Conservation (phyloP, 2,113 vertebrate genomes). For the Peromyscus polionotus region DNA sequence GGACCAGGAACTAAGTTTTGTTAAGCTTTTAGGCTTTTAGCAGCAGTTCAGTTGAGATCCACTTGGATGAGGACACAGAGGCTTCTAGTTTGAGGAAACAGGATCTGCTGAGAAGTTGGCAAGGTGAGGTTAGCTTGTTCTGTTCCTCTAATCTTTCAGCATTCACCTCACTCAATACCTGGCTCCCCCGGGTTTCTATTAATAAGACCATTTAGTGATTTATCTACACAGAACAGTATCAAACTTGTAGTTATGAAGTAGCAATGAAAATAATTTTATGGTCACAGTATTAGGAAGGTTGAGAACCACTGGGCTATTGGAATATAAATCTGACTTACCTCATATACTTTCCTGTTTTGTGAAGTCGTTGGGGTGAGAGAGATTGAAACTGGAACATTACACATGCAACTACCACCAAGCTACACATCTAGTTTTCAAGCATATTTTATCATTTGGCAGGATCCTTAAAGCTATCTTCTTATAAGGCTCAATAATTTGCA, state of each 20-base stretch:
- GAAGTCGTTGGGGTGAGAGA: too few species aligned
- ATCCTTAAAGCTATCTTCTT: neutral
- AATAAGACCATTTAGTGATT: too few species aligned
- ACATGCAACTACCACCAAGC: neutral
- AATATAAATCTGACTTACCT: neutral
- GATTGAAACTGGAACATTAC: neutral
- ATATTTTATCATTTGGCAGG: neutral
- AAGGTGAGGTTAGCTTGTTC: too few species aligned
- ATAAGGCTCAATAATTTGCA: slow-evolving; percentile 1
- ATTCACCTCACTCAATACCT: too few species aligned
- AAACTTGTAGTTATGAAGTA: neutral
- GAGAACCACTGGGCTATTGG: neutral
- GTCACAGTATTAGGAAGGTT: neutral
- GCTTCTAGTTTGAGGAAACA: too few species aligned
- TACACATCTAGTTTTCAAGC: neutral
- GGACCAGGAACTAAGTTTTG: too few species aligned
- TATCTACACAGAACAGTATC: neutral
- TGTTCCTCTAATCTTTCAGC: too few species aligned
- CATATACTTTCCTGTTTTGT: neutral
- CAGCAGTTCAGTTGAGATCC: too few species aligned
- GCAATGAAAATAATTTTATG: neutral
- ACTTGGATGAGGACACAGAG: too few species aligned
- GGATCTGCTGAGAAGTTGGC: too few species aligned
- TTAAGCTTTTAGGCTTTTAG: too few species aligned
- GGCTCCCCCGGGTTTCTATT: too few species aligned